Percentiles rank a stretch among this genome's conserved stretches.
Evolutionary conservation across 92 coral and sea anemone genomes (phyloP).

Genomic region (Epizoanthus stellaris): DNA sequence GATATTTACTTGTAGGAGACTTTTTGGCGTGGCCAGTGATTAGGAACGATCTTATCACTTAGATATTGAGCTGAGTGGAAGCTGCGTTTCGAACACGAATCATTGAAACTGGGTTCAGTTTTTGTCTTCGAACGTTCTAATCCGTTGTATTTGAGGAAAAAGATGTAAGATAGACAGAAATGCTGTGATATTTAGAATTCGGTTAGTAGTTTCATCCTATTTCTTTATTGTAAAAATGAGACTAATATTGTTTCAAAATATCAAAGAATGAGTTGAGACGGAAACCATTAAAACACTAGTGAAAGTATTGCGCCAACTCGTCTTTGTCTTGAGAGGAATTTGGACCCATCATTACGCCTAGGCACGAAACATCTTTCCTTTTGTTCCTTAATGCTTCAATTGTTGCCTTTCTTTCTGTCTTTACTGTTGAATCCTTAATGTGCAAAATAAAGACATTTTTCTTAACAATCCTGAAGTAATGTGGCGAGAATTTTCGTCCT

Average conservation of each 20-base stretch:
- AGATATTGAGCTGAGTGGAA: conserved; percentile 23
- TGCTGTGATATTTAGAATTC: not conserved
- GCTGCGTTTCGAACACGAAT: conserved; percentile 7
- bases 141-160: not conserved
- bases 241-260: not conserved
- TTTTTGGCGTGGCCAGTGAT: conserved; percentile 33
- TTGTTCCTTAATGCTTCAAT: not conserved
- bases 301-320: conserved; percentile 5
- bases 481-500: not conserved
- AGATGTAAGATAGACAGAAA: not conserved
- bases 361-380: conserved; percentile 11
- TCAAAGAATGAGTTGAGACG: not conserved
- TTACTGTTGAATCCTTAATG: not conserved
- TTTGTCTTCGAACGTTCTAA: not conserved
- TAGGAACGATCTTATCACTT: not conserved
- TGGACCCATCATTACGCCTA: not conserved
- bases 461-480: not conserved
- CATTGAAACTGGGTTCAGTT: not conserved
- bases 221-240: not conserved
- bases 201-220: not conserved
- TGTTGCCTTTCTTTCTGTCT: not conserved
- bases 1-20: not conserved
- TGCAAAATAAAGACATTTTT: not conserved
- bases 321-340: conserved; percentile 26
- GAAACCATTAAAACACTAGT: conserved; percentile 15